Conservation (phyloP, 1,140 invertebrate genomes). For the Carposina sasakii region DNA sequence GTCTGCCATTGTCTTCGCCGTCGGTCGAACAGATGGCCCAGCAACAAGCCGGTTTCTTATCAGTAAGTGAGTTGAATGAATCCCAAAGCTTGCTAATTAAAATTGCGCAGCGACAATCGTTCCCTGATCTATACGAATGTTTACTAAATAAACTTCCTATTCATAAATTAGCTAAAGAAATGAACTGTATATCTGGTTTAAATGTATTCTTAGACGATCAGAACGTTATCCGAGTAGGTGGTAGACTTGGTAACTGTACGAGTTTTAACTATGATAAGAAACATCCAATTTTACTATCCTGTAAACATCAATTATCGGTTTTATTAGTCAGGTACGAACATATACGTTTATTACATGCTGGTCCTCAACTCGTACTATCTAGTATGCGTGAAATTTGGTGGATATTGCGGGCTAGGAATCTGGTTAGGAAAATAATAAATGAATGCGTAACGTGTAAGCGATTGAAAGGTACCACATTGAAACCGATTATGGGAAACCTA, state of each 20-base stretch:
- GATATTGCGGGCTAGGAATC: conserved; percentile 13
- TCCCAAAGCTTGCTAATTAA: no score
- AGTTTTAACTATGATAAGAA: neutral
- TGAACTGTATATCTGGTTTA: neutral
- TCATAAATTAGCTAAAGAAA: neutral
- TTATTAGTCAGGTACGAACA: no score
- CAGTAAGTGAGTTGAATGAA: no score
- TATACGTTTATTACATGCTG: no score
- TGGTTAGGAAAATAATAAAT: conserved; percentile 10
- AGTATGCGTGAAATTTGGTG: conserved; percentile 13
- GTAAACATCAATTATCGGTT: no score
- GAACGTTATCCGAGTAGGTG: neutral
- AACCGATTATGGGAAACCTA: conserved; percentile 19
- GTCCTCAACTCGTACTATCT: conserved; percentile 13
- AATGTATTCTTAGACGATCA: neutral
- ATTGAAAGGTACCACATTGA: conserved; percentile 9
- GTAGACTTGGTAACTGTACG: neutral
- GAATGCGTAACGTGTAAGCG: conserved; percentile 15
- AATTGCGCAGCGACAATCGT: no score
- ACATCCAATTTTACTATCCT: neutral
- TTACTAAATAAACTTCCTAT: neutral
- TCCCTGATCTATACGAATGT: neutral
- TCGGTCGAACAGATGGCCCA: no score
- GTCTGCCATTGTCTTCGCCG: no score
- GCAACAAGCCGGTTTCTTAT: no score